These are phyloP conservation scores for Drosophila ustulata DNA, from an alignment of 2,888 invertebrate species.

Conservation along the genomic window DNA sequence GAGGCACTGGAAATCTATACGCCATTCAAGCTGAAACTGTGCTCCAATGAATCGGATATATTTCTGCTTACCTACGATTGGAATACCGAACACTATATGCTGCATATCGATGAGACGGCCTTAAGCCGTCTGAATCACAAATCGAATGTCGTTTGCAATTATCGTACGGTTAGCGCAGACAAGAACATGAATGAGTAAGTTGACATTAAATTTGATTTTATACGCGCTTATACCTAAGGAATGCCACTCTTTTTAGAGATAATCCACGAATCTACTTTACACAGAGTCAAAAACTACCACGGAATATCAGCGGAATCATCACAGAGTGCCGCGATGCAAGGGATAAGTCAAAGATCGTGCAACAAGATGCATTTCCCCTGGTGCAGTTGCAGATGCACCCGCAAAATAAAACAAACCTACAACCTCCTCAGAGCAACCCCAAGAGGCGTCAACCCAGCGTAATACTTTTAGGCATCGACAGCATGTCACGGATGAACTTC, in stretches of 20 bases:
- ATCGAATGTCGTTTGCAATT: constrained; percentile 24
- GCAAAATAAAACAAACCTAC: background rate
- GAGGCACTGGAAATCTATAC: constrained; percentile 12
- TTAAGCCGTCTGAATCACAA: background rate
- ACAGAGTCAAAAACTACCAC: background rate
- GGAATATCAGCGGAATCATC: constrained; percentile 34
- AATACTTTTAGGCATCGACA: constrained; percentile 92
- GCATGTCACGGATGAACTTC: constrained; percentile 86
- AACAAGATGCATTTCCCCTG: constrained; percentile 86
- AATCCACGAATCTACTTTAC: constrained; percentile 16
- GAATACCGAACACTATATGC: constrained; percentile 20
- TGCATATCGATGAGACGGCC: constrained; percentile 12
- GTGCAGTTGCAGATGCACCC: constrained; percentile 85
- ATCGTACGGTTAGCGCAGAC: constrained; percentile 20
- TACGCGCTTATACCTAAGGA: no score
- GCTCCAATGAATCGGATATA: constrained; percentile 21
- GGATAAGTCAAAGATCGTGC: constrained; percentile 57
- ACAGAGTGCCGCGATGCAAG: constrained; percentile 38
- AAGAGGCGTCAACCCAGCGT: constrained; percentile 86
- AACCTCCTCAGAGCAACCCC: background rate
- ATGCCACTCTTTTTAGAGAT: constrained; percentile 16
- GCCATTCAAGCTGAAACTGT: constrained; percentile 23
- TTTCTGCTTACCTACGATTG: constrained; percentile 34
- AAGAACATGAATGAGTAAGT: constrained; percentile 37
- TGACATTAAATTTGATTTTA: rapidly evolving